A percentile compares a stretch with the other conserved stretches of the same genome.
These are phyloP conservation scores for Microtus oregoni DNA, from an alignment of 2,113 vertebrate species.

Conservation along the genomic window DNA sequence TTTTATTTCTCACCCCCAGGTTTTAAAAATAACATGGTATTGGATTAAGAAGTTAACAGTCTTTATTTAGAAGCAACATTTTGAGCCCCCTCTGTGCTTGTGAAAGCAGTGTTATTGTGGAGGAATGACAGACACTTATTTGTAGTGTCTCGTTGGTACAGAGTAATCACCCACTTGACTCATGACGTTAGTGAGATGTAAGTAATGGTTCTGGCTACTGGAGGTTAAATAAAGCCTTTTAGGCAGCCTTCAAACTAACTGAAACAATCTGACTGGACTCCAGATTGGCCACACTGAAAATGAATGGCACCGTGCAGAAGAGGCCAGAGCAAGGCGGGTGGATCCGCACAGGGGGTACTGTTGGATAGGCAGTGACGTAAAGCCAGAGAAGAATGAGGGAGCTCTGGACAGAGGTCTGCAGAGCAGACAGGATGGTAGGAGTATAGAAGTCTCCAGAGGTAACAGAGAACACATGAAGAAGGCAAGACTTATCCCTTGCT, in stretches of 20 bases:
- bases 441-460: slow-evolving; percentile 25
- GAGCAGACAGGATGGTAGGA: slow-evolving; percentile 23
- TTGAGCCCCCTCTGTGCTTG: slow-evolving; percentile 30
- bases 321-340: not conserved
- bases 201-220: slow-evolving; percentile 63
- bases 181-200: slow-evolving; percentile 9
- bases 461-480: slow-evolving; percentile 5
- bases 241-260: slow-evolving; percentile 58
- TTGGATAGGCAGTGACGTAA: not conserved
- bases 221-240: slow-evolving; percentile 70
- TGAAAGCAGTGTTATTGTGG: slow-evolving; percentile 17
- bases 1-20: slow-evolving; percentile 45
- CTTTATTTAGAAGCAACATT: slow-evolving; percentile 56
- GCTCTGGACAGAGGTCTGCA: not conserved
- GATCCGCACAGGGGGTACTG: not conserved
- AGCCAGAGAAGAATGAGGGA: not conserved
- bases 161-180: slow-evolving; percentile 53
- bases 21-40: slow-evolving; percentile 33
- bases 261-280: slow-evolving; percentile 74
- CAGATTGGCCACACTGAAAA: slow-evolving; percentile 67
- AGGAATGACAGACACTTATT: slow-evolving; percentile 26
- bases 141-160: not conserved
- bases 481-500: not conserved
- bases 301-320: slow-evolving; percentile 44
- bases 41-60: slow-evolving; percentile 58